These are phyloP conservation scores for Sminthurides aquaticus DNA, from an alignment of 2,888 invertebrate genomes.

Conservation along the genomic window DNA sequence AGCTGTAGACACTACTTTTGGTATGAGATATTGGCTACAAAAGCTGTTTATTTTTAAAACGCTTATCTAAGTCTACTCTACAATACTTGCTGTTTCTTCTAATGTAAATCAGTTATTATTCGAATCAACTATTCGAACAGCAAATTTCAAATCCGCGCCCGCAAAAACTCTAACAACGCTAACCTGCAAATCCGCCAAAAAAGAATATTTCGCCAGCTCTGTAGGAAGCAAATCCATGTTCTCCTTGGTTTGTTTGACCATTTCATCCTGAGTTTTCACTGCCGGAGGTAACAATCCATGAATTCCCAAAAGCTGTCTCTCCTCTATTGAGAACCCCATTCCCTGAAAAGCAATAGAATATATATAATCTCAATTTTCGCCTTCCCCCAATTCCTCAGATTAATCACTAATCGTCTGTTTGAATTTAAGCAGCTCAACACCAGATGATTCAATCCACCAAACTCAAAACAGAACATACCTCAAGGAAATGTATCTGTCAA, in stretches of 20 bases:
- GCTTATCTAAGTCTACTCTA: not conserved
- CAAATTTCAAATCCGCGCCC: too few species aligned
- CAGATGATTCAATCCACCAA: not conserved
- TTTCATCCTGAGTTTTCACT: slow-evolving; percentile 79
- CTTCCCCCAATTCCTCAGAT: too few species aligned
- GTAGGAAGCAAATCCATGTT: slow-evolving; percentile 76
- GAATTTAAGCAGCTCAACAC: too few species aligned
- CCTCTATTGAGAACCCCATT: slow-evolving; percentile 85
- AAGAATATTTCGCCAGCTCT: slow-evolving; percentile 89
- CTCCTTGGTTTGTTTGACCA: slow-evolving; percentile 69
- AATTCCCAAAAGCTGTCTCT: slow-evolving; percentile 86
- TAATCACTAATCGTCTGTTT: too few species aligned
- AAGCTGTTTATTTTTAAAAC: too few species aligned
- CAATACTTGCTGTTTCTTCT: too few species aligned
- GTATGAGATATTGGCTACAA: too few species aligned
- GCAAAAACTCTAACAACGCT: too few species aligned
- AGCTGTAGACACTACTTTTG: too few species aligned
- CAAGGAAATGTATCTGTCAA: not conserved
- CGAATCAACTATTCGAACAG: too few species aligned
- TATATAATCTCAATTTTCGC: too few species aligned
- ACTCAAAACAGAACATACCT: not conserved
- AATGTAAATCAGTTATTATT: too few species aligned
- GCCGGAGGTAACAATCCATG: slow-evolving; percentile 89
- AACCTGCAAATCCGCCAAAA: slow-evolving; percentile 76
- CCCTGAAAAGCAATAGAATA: slow-evolving; percentile 60